phyloP scores from a whole-genome alignment of 1,140 invertebrate species.

The Drosophila lowei region DNA sequence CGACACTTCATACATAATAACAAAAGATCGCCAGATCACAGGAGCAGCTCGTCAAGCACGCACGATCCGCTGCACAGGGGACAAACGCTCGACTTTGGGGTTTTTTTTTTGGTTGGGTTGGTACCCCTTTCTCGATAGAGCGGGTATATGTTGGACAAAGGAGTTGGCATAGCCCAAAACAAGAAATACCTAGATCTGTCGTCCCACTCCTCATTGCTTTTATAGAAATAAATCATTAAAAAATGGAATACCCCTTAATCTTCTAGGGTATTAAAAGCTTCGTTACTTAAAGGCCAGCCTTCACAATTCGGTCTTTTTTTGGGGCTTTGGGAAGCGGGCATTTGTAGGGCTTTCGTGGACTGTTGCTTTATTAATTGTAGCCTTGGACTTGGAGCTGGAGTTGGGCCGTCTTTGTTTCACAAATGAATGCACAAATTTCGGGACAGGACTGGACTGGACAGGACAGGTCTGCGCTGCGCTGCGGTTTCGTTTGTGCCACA shows the following conservation, averaged over 20 bases:
- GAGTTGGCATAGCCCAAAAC: no score
- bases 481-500: constrained; percentile 65
- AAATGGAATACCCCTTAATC: no score
- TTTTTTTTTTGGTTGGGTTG: background rate
- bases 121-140: constrained; percentile 4
- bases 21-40: constrained; percentile 60
- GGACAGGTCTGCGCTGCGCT: constrained; percentile 35
- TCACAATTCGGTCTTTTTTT: constrained; percentile 23
- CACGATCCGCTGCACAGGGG: constrained; percentile 36
- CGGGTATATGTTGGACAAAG: background rate
- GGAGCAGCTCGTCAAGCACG: constrained; percentile 26
- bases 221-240: background rate
- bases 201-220: no score
- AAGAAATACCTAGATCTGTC: no score
- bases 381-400: constrained; percentile 62
- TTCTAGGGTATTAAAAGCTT: constrained; percentile 22
- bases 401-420: constrained; percentile 60
- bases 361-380: constrained; percentile 76
- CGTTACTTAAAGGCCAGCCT: constrained; percentile 5
- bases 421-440: constrained; percentile 82
- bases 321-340: constrained; percentile 38
- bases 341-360: constrained; percentile 68
- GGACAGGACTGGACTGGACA: constrained; percentile 55
- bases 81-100: constrained; percentile 3
- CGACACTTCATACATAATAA: constrained; percentile 83